Evolutionary conservation across 2,797 vertebrate genomes (phyloP).

Genomic region (Chloroceryle inda): DNA sequence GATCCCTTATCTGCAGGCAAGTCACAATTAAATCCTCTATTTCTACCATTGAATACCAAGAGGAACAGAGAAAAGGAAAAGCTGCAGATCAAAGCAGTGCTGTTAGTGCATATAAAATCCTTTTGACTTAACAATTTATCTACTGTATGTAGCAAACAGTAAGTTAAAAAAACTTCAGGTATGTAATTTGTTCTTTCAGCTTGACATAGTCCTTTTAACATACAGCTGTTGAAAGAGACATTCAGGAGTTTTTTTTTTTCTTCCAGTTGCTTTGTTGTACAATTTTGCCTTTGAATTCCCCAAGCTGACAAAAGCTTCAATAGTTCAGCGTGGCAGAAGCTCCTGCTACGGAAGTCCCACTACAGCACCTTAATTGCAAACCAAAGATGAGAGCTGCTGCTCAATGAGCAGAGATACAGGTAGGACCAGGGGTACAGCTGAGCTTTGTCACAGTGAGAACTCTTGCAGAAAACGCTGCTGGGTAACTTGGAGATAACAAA

Average conservation of each 20-base stretch:
- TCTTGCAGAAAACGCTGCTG: background rate
- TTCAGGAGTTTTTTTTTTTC: background rate
- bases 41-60: background rate
- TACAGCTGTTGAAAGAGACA: background rate
- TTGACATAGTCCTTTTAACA: background rate
- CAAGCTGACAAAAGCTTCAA: background rate
- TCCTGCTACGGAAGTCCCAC: background rate
- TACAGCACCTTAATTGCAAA: background rate
- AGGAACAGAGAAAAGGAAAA: background rate
- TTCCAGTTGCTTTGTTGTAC: background rate
- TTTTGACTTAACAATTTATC: background rate
- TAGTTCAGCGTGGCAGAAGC: background rate
- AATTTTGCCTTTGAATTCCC: background rate
- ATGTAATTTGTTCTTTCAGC: background rate
- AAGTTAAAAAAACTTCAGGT: background rate
- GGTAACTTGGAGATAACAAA: background rate
- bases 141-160: background rate
- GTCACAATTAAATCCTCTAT: background rate
- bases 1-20: background rate
- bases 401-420: background rate
- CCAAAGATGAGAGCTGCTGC: background rate
- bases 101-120: background rate
- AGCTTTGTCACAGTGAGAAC: background rate
- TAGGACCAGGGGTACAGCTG: background rate
- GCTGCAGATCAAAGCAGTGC: background rate